Evolutionary conservation across 2,888 invertebrate species (phyloP), one percentile per base, ranked within the genome.

Genomic region (Morpho helenor): DNA sequence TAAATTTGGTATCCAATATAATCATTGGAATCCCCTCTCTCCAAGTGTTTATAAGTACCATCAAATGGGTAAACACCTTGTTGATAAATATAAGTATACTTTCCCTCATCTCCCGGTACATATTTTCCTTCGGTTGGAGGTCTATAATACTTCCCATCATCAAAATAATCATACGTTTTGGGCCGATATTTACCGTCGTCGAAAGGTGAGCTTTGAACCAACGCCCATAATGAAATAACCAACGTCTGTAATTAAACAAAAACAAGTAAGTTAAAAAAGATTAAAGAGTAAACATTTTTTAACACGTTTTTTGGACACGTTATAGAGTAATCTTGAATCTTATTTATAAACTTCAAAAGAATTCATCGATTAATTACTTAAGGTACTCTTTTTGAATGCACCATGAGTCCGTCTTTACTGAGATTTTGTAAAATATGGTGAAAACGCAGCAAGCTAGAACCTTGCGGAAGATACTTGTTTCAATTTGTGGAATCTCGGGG

Each of bases 51-150:
- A 49, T 71, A 72, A 0, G 70, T 69, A n/a, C 70, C 72, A 50
- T 68, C 68, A 39, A 59, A 68, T 3, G 69, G 70, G 56, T 66
- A 71, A 8, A 66, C 68, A 7, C 74, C 73, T 54, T 67, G 65
- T 56, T 64, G 64, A 41, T 72, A 72, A n/a, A 71, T 67, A 43
- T 67, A 73, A 23, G 65, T 68, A 49, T 72, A 72, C 58, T 68
- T 68, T 45, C 71, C 70, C 52, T 73, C 73, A 47, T 91, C 84
- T 2, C 91, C 87, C 0, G 89, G 92, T 22, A 84, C 64, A 65
- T 93, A 93, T 72, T 90, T 91, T 1, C 93, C 93, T 66, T 91
- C 89, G 16, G 77, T 74, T 55, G 73, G 54, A 0, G 87, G 82
- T 65, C 85, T 77, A 51, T 84, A 84, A 65, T 91, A 91, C 68